Percentiles rank a stretch among this genome's conserved stretches.
Conservation (phyloP, 2,113 vertebrate species). For the Okapia johnstoni region DNA sequence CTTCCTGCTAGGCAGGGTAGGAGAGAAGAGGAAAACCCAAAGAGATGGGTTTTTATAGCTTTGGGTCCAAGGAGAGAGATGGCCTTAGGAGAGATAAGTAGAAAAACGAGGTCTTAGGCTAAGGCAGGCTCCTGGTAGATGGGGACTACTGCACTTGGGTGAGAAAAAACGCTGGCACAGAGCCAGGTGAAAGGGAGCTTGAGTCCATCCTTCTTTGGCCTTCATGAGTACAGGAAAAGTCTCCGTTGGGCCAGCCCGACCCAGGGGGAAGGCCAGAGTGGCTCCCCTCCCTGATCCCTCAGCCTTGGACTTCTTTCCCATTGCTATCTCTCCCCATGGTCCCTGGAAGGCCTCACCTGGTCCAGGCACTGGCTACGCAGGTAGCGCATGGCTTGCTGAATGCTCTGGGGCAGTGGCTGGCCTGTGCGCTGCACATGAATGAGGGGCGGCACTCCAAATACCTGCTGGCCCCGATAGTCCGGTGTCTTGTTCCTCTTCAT, state of each 20-base stretch:
- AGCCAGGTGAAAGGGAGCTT: background rate
- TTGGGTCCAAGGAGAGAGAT: background rate
- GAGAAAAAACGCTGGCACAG: background rate
- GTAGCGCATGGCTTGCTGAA: conserved; percentile 92
- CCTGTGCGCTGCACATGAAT: conserved; percentile 86
- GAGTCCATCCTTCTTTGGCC: background rate
- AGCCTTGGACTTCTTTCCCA: background rate
- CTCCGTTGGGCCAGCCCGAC: background rate
- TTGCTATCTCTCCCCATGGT: background rate
- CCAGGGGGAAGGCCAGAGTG: background rate
- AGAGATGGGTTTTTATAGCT: background rate
- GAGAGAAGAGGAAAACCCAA: background rate
- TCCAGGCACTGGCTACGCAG: conserved; percentile 88
- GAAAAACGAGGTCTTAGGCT: background rate
- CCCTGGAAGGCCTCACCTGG: conserved; percentile 79
- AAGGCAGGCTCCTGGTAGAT: background rate
- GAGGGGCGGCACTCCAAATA: conserved; percentile 87
- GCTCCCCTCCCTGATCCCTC: background rate
- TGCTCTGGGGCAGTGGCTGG: conserved; percentile 90
- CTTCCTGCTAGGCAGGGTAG: background rate
- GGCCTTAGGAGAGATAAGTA: background rate
- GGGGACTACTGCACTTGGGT: background rate
- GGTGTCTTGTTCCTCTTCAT: conserved; percentile 90
- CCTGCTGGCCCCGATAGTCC: conserved; percentile 85
- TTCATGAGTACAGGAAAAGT: background rate